phyloP scores from a whole-genome alignment of 2,888 invertebrate genomes.

The Agrotis ipsilon region DNA sequence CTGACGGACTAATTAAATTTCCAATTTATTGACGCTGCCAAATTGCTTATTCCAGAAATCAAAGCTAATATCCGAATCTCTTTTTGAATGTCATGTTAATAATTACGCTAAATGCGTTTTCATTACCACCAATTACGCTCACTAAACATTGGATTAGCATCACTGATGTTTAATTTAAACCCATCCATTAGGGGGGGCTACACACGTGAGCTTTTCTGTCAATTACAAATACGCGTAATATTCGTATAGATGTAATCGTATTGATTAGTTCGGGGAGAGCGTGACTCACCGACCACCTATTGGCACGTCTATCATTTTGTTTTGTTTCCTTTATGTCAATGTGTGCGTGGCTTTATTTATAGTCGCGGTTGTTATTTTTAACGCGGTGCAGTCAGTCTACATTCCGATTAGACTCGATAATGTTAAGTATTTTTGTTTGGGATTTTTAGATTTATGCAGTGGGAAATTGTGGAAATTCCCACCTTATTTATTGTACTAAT shows the following conservation, averaged over 20 bases:
- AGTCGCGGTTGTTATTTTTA: conserved; percentile 62
- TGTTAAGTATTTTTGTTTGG: conserved; percentile 31
- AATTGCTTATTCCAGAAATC: background rate
- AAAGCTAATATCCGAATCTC: background rate
- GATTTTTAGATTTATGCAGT: conserved; percentile 8
- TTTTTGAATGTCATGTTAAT: background rate
- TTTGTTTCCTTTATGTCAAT: conserved; percentile 52
- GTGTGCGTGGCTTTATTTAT: conserved; percentile 55
- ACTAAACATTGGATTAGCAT: conserved; percentile 14
- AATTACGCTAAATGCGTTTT: background rate
- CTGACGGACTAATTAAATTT: too few species aligned
- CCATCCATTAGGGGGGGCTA: background rate
- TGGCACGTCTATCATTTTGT: conserved; percentile 69
- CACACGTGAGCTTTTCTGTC: conserved; percentile 11
- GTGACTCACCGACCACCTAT: conserved; percentile 73
- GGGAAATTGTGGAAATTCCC: background rate
- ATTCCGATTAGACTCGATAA: conserved; percentile 46
- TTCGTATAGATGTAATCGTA: conserved; percentile 38
- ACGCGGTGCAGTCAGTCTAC: conserved; percentile 52
- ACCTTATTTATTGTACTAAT: background rate
- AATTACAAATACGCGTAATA: conserved; percentile 22
- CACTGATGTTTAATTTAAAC: conserved; percentile 14
- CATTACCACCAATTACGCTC: background rate
- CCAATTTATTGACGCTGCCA: too few species aligned
- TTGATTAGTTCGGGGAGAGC: conserved; percentile 56